Percentiles rank a stretch among this genome's conserved stretches.
phyloP scores from a whole-genome alignment of 2,797 vertebrate genomes.

The Pseudochirops corinnae region DNA sequence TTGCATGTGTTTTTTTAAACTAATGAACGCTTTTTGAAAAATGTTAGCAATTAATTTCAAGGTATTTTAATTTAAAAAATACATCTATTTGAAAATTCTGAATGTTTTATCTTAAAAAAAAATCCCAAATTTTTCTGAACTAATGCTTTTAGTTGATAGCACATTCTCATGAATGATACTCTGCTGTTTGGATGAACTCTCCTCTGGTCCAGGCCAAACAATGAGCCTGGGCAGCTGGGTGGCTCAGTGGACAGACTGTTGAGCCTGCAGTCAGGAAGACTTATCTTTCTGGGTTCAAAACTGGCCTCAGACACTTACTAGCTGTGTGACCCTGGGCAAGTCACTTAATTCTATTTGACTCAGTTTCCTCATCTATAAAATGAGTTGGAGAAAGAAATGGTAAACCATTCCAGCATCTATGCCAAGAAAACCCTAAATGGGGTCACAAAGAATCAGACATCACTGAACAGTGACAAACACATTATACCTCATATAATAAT shows the following conservation, averaged over 20 bases:
- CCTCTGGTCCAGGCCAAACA: neutral
- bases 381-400: neutral
- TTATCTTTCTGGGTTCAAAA: neutral
- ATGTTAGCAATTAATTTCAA: neutral
- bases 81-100: neutral
- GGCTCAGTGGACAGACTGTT: neutral
- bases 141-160: neutral
- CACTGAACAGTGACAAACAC: neutral
- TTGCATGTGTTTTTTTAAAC: neutral
- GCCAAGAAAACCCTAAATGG: neutral
- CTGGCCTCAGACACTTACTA: neutral
- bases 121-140: neutral
- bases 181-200: neutral
- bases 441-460: neutral
- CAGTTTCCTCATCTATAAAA: neutral
- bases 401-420: neutral
- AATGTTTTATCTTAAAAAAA: neutral
- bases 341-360: neutral
- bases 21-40: neutral
- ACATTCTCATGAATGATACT: neutral
- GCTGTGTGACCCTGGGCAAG: neutral
- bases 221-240: neutral
- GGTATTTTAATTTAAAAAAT: neutral
- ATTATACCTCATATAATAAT: neutral
- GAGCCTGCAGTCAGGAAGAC: neutral